Percentiles rank a stretch among this genome's conserved stretches.
Conservation (phyloP, 2,888 invertebrate species). For the Patella caerulea region DNA sequence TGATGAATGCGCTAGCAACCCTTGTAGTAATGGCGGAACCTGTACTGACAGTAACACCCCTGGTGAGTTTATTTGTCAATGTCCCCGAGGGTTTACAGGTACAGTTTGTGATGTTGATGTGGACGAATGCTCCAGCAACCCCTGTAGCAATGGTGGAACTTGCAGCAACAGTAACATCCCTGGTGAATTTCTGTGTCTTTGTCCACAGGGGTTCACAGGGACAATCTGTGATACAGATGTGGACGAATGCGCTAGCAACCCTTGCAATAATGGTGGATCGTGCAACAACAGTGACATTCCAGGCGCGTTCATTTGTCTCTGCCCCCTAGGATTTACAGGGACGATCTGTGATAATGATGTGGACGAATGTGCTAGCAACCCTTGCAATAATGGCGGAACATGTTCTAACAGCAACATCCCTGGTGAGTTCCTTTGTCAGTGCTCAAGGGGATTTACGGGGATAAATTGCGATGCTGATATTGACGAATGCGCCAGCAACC, state of each 20-base stretch:
- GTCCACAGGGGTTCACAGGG: slow-evolving; percentile 38
- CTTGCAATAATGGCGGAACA: neutral
- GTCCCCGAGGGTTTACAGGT: slow-evolving; percentile 24
- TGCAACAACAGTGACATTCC: slow-evolving; percentile 54
- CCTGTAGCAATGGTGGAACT: slow-evolving; percentile 90
- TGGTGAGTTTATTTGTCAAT: slow-evolving; percentile 36
- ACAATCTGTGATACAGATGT: slow-evolving; percentile 18
- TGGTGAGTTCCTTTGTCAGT: slow-evolving; percentile 27
- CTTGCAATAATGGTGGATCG: slow-evolving; percentile 13
- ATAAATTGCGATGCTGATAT: no score
- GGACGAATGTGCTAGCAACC: slow-evolving; percentile 19
- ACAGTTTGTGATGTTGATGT: slow-evolving; percentile 22
- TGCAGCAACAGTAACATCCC: slow-evolving; percentile 73
- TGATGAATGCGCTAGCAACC: slow-evolving; percentile 72
- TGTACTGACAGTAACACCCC: slow-evolving; percentile 74
- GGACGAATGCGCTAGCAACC: slow-evolving; percentile 23
- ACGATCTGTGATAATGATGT: slow-evolving; percentile 32
- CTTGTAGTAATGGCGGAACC: slow-evolving; percentile 90
- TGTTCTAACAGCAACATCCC: slow-evolving; percentile 15
- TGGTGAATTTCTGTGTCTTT: slow-evolving; percentile 38
- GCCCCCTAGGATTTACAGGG: slow-evolving; percentile 33
- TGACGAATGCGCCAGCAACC: no score
- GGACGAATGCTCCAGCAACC: slow-evolving; percentile 65
- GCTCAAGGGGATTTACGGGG: slow-evolving; percentile 23
- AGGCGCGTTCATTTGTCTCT: slow-evolving; percentile 16